Percentiles rank a stretch among this genome's conserved stretches.
Evolutionary conservation across 1,140 invertebrate species (phyloP).

Genomic region (Sitobion miscanthi): DNA sequence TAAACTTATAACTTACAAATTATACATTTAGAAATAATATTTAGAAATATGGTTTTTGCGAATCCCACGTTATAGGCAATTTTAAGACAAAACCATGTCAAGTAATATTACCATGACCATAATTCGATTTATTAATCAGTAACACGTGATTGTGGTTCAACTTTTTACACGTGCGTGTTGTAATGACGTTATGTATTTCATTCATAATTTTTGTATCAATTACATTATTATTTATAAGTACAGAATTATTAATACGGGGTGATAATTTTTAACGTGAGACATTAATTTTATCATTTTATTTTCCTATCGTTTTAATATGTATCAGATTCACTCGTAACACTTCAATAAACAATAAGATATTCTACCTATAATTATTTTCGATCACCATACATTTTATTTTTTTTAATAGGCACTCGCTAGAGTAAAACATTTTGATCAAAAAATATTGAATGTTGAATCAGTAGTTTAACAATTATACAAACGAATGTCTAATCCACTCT

Average conservation of each 20-base stretch:
- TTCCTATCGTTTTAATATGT: background rate
- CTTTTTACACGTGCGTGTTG: background rate
- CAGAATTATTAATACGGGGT: background rate
- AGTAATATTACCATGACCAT: background rate
- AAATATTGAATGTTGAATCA: too few species aligned
- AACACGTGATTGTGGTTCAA: background rate
- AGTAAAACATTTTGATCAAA: too few species aligned
- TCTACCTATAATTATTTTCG: too few species aligned
- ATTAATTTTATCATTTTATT: background rate
- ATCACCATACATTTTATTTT: too few species aligned
- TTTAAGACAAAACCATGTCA: background rate
- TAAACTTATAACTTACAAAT: background rate
- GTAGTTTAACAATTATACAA: background rate
- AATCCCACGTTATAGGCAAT: background rate
- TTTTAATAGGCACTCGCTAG: too few species aligned
- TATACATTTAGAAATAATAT: background rate
- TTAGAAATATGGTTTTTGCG: background rate
- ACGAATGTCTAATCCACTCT: too few species aligned
- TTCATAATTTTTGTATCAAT: background rate
- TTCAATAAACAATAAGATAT: background rate
- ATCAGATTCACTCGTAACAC: too few species aligned
- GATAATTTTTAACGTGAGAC: background rate
- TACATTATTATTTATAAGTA: background rate
- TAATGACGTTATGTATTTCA: background rate
- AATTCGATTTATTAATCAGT: background rate